These are phyloP conservation scores for Thereva nobilitata DNA, from an alignment of 2,888 invertebrate genomes.

Conservation along the genomic window DNA sequence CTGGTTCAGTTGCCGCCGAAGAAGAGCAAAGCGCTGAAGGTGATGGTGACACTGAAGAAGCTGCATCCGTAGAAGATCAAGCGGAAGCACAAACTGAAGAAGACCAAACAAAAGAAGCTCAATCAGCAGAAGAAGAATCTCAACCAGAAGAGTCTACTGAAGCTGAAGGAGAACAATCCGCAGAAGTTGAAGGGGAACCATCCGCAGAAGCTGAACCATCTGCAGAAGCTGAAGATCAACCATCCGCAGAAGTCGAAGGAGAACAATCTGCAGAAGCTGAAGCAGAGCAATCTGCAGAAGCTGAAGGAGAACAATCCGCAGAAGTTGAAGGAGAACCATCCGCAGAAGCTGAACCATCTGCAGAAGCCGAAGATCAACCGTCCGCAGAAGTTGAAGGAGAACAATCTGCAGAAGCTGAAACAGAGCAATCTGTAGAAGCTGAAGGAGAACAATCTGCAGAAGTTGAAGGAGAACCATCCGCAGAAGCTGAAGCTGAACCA, in stretches of 20 bases:
- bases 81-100: conserved; percentile 19
- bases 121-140: conserved; percentile 42
- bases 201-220: conserved; percentile 43
- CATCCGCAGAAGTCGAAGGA: conserved; percentile 42
- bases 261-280: conserved; percentile 40
- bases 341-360: no score
- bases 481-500: no score
- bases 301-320: conserved; percentile 41
- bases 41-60: conserved; percentile 11
- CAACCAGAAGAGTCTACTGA: conserved; percentile 49
- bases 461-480: no score
- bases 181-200: conserved; percentile 41
- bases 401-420: no score
- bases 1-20: conserved; percentile 43
- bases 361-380: no score
- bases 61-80: conserved; percentile 39
- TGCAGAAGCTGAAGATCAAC: conserved; percentile 41
- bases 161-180: conserved; percentile 42
- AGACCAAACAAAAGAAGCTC: conserved; percentile 45
- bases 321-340: no score
- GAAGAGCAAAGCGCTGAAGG: conserved; percentile 32
- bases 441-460: no score
- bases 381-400: no score
- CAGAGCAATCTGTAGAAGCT: no score
- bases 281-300: conserved; percentile 37